Conservation (phyloP, 2,888 invertebrate species). For the Lasiommata megera region DNA sequence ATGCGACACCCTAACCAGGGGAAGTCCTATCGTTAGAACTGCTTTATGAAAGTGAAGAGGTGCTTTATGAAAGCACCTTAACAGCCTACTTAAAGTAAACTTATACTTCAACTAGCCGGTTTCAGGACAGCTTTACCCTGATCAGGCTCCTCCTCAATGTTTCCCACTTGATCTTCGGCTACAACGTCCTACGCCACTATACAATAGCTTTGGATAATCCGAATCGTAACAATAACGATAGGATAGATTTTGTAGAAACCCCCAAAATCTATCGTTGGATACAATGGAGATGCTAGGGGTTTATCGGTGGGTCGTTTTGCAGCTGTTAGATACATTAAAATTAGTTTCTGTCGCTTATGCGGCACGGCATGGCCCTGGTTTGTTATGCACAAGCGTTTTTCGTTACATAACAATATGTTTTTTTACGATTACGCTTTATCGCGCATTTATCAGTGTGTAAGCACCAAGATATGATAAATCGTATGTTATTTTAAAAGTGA, state of each 20-base stretch:
- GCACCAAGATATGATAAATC: constrained; percentile 18
- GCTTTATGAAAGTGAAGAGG: no score
- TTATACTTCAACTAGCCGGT: no score
- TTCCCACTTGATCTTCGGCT: not conserved
- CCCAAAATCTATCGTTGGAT: no score
- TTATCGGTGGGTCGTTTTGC: not conserved
- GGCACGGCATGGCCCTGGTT: not conserved
- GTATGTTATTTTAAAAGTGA: constrained; percentile 3
- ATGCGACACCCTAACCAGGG: no score
- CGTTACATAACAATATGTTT: constrained; percentile 4
- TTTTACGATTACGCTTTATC: constrained; percentile 1
- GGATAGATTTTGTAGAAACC: no score
- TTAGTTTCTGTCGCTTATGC: not conserved
- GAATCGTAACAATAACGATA: constrained; percentile 59
- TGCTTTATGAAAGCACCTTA: no score
- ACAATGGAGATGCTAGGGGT: no score
- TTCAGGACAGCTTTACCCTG: no score
- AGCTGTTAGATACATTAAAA: no score
- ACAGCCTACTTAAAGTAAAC: no score
- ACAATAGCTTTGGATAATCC: constrained; percentile 69
- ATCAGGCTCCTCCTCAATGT: not conserved
- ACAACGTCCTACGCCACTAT: constrained; percentile 62
- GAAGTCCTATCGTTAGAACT: no score
- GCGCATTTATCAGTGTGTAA: constrained; percentile 10
- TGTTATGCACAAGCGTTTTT: constrained; percentile 32